These are phyloP conservation scores for Parotocinclus haroldoi DNA, from an alignment of 2,797 vertebrate species.

Conservation along the genomic window DNA sequence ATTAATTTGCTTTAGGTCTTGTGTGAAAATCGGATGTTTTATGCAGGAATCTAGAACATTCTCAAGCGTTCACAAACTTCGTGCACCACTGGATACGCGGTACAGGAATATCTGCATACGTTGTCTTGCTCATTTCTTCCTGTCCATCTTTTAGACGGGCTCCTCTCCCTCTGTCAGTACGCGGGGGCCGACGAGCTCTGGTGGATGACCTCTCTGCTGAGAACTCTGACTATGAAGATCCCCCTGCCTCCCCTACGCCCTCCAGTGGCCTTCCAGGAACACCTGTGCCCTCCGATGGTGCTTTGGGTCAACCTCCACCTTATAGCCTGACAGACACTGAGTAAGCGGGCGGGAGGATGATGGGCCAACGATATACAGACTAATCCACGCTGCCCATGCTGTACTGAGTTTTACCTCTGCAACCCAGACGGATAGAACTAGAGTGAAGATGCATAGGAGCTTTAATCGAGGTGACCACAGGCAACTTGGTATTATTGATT, in stretches of 20 bases:
- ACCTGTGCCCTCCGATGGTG: constrained; percentile 59
- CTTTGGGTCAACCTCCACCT: constrained; percentile 65
- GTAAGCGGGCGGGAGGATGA: constrained; percentile 49
- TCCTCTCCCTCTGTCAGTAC: constrained; percentile 71
- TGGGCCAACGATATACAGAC: constrained; percentile 17
- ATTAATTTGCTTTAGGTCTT: no score
- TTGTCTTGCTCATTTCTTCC: no score
- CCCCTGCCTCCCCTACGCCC: constrained; percentile 70
- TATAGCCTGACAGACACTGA: constrained; percentile 72
- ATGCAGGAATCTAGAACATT: no score
- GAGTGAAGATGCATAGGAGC: constrained; percentile 22
- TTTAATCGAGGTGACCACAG: constrained; percentile 25
- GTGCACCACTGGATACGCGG: no score
- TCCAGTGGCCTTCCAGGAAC: constrained; percentile 69
- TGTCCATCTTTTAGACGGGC: constrained; percentile 59
- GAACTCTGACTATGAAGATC: constrained; percentile 83
- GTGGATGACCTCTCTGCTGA: constrained; percentile 85
- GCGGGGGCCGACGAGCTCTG: constrained; percentile 76
- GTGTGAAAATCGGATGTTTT: no score
- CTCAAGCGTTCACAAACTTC: no score
- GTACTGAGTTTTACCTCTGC: constrained; percentile 43
- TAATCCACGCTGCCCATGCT: constrained; percentile 7
- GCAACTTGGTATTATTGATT: constrained; percentile 25
- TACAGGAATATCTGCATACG: no score
- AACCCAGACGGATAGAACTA: constrained; percentile 15